Evolutionary conservation across 2,113 vertebrate genomes (phyloP), one percentile per base, ranked within the genome.

Genomic region (Beaufortia kweichowensis): DNA sequence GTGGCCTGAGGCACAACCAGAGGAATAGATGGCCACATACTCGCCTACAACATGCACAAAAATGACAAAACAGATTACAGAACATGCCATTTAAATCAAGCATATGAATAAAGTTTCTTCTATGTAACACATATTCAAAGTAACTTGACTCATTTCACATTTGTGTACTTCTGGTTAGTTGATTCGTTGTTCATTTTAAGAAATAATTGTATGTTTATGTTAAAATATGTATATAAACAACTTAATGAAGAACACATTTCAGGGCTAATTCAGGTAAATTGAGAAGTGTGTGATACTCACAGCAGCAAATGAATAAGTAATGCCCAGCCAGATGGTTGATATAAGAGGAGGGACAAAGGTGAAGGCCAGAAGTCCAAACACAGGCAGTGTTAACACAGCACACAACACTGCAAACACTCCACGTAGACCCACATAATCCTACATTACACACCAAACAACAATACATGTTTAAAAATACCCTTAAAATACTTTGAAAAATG

Each of bases 1-100:
- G 91, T 94, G 0, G 89, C 92, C 33, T 92, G 92, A 29, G 93
- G 91, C 2, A 94, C 93, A 28, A 94, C 91, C 1, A 95, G 90
- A 0, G 89, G 92, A 48, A 93, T 93, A 1, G 93, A 94, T 0
- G 93, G 92, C 93, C 94, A 95, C 92, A 93, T 91, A 68, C 93
- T 93, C 0, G 91, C 88, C 92, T 95, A 66, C 8, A 63, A 31
- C 10, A 68, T 4, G 41, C 0, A 53, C 65, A 79, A 59, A 31
- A 26, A 59, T 23, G 61, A 43, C 23, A 15, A 6, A 64, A 39
- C 35, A 39, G 35, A 12, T 1, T 6, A 0, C 35, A 3, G 35
- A 39, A n/a, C 33, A 23, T 60, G 15, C 6, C 57, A 67, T 8
- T n/a, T 14, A 39, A 39, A 39, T 39, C 17, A 3, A 19, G 50